Evolutionary conservation across 30 jellyfish, hydroid and myxozoan species (phyloP), one percentile per base, ranked within the genome.

Genomic region (Cassiopea andromeda): DNA sequence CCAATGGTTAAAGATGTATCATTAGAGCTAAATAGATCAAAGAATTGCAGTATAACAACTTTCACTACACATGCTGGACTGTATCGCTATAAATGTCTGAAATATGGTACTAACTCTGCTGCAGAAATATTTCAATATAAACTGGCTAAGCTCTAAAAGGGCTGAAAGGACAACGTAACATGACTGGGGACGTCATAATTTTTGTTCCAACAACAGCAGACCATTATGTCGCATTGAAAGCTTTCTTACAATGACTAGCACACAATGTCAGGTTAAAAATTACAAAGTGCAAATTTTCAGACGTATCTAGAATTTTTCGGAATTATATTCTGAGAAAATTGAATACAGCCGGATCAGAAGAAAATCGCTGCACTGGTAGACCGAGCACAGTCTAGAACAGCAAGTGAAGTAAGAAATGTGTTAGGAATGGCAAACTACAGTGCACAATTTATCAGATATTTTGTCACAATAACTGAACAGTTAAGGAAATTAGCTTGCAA

Each of bases 401-500:
- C 50, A 43, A 48, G 49, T 9, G 95, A 88, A 8, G 87, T 88
- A 1, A 16, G 90, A 44, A 72, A 81, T 58, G 48, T 88, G 15
- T 79, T 79, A 7, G 91, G 92, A 7, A 84, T 84, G 85, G 85
- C 85, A 47, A 84, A 71, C n/a, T 84, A 84, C 60, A 70, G 92
- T 44, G 9, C 58, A 5, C 44, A 70, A 2, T 84, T 16, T 73
- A 84, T 84, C 1, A 46, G 10, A 6, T 44, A 84, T 47, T 84
- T 69, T 57, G 72, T 77, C 7, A 67, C 80, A 6, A 19, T 77
- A 1, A 88, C 95, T 1, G 92, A 82, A n/a, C 95, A 92, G 12
- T 57, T 88, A 66, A 86, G 85, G 1, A 50, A 67, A 7, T 38
- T 86, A 61, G 75, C 76, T 44, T 38, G 64, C 59, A 60, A 68